Conservation (phyloP, 2,888 invertebrate species). For the Fissipunctia ypsillon region DNA sequence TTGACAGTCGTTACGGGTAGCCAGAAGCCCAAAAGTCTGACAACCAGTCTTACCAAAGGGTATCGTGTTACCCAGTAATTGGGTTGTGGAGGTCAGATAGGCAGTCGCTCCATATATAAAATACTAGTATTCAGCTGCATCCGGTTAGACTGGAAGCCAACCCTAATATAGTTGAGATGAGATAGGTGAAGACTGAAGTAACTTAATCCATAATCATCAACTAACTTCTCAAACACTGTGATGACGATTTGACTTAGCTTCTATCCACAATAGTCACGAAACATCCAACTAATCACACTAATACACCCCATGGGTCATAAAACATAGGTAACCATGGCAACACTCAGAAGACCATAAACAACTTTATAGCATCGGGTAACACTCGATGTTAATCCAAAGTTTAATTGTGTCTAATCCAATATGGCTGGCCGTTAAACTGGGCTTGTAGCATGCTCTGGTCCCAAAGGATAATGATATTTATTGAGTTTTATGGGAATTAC, state of each 20-base stretch:
- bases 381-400: slow-evolving; percentile 45
- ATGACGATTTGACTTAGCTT: not conserved
- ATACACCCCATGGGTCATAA: slow-evolving; percentile 28
- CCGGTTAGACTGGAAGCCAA: not conserved
- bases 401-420: slow-evolving; percentile 57
- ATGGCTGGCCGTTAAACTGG: slow-evolving; percentile 32
- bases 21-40: not conserved
- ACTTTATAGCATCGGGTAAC: slow-evolving; percentile 47
- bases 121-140: not conserved
- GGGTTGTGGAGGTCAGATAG: not conserved
- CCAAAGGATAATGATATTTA: slow-evolving; percentile 36
- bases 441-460: slow-evolving; percentile 21
- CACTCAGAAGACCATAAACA: slow-evolving; percentile 43
- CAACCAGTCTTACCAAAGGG: not conserved
- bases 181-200: not conserved
- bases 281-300: slow-evolving; percentile 19
- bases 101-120: not conserved
- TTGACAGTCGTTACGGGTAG: not conserved
- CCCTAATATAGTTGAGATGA: not conserved
- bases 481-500: slow-evolving; percentile 16
- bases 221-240: not conserved
- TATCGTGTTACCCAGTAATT: not conserved
- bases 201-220: not conserved
- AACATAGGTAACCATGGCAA: slow-evolving; percentile 49
- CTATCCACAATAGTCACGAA: not conserved